Evolutionary conservation across 2,888 invertebrate species (phyloP).

Genomic region (Stegana nigrithorax): DNA sequence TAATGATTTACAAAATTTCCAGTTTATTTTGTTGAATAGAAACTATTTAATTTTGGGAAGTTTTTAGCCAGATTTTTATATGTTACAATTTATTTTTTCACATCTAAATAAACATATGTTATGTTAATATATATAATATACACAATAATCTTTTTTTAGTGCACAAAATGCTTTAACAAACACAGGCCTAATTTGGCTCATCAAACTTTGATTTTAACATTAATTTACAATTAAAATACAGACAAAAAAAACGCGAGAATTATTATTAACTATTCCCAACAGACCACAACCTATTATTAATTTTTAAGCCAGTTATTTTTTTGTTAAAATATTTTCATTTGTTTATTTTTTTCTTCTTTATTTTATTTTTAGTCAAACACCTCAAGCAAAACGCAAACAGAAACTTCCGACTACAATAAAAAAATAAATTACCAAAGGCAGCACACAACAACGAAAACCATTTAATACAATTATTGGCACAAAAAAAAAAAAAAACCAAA

Average conservation of each 20-base stretch:
- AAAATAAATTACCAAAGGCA: too few species aligned
- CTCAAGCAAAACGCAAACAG: neutral
- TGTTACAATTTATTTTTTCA: too few species aligned
- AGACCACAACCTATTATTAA: neutral
- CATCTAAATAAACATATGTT: too few species aligned
- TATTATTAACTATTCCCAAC: neutral
- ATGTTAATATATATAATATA: too few species aligned
- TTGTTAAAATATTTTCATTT: neutral
- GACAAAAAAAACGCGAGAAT: too few species aligned
- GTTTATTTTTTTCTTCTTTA: neutral
- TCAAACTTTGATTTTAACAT: neutral
- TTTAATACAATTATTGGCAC: neutral
- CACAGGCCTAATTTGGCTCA: too few species aligned
- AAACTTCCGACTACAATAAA: neutral
- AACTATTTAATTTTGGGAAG: too few species aligned
- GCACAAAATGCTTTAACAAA: too few species aligned
- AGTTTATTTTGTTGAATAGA: too few species aligned
- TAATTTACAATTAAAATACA: neutral
- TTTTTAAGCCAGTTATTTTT: neutral
- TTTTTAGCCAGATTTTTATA: too few species aligned
- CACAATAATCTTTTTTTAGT: too few species aligned
- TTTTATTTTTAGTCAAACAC: neutral
- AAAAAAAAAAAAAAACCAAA: constrained; percentile 21
- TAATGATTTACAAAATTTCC: too few species aligned
- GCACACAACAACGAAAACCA: constrained; percentile 25